Percentiles rank a stretch among this genome's conserved stretches.
Evolutionary conservation across 2,113 vertebrate genomes (phyloP).

Genomic region (Rhinopomastus cyanomelas): DNA sequence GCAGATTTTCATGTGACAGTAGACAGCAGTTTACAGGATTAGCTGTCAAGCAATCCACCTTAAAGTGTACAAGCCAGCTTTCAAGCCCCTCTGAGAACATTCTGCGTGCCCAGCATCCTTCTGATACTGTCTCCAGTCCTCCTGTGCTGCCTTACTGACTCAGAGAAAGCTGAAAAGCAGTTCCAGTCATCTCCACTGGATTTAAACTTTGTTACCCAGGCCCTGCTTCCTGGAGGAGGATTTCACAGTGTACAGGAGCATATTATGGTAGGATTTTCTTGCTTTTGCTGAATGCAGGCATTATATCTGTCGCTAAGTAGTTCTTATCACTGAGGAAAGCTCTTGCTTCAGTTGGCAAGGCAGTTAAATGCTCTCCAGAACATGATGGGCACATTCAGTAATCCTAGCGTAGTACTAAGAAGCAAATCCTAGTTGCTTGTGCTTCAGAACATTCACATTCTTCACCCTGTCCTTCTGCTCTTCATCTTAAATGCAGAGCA

Average conservation of each 20-base stretch:
- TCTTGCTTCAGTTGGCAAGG: constrained; percentile 9
- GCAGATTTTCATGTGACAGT: too few species aligned
- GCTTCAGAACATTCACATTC: background rate
- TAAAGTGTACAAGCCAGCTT: background rate
- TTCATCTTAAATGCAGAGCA: background rate
- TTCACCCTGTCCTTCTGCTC: background rate
- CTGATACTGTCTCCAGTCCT: background rate
- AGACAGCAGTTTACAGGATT: background rate
- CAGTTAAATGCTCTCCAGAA: constrained; percentile 34
- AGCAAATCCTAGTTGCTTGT: constrained; percentile 1
- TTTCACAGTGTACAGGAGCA: constrained; percentile 17
- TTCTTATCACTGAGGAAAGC: constrained; percentile 17
- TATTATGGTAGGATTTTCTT: constrained; percentile 15
- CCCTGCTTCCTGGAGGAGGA: constrained; percentile 18
- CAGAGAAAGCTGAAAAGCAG: constrained; percentile 1
- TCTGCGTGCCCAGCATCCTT: background rate
- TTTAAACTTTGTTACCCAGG: constrained; percentile 1
- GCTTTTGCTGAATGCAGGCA: constrained; percentile 3
- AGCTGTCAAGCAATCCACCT: background rate
- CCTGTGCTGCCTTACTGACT: background rate
- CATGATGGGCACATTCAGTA: constrained; percentile 9
- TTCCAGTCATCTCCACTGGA: background rate
- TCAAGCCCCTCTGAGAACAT: background rate
- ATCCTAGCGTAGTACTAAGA: background rate
- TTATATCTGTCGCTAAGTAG: constrained; percentile 18